phyloP scores from a whole-genome alignment of 2,888 invertebrate species.

The Drosophila maculinotata region DNA sequence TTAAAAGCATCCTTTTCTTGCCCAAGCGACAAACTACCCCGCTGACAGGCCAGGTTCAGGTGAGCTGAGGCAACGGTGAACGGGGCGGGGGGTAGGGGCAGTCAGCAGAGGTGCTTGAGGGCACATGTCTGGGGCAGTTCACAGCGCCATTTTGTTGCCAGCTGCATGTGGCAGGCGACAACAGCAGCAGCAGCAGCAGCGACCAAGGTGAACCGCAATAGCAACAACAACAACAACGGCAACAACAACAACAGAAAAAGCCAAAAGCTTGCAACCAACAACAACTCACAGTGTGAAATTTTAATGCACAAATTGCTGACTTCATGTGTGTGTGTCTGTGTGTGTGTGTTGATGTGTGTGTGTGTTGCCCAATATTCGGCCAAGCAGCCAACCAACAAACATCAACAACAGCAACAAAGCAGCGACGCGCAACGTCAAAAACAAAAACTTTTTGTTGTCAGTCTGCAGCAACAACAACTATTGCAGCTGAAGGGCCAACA shows the following conservation, averaged over 20 bases:
- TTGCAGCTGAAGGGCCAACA: conserved; percentile 47
- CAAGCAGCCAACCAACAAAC: conserved; percentile 70
- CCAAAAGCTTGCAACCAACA: conserved; percentile 66
- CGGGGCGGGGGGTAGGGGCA: background rate
- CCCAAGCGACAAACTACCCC: conserved; percentile 20
- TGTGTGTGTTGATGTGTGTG: conserved; percentile 39
- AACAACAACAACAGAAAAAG: conserved; percentile 49
- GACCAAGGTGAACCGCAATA: conserved; percentile 44
- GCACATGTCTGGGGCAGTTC: conserved; percentile 49
- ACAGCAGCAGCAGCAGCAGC: conserved; percentile 30
- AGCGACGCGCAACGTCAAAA: conserved; percentile 38
- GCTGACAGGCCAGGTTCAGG: conserved; percentile 52
- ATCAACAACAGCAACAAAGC: conserved; percentile 50
- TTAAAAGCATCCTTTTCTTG: conserved; percentile 58
- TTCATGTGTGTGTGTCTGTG: conserved; percentile 33
- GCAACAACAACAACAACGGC: conserved; percentile 35
- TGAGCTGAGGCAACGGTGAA: conserved; percentile 36
- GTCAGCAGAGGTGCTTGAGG: conserved; percentile 7
- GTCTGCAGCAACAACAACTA: conserved; percentile 60
- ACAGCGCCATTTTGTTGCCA: conserved; percentile 72
- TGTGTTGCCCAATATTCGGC: conserved; percentile 49
- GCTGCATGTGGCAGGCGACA: conserved; percentile 75
- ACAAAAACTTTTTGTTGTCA: conserved; percentile 67
- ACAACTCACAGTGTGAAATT: conserved; percentile 65
- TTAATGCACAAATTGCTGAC: conserved; percentile 67